Evolutionary conservation across 2,888 invertebrate genomes (phyloP), one percentile per base, ranked within the genome.

Genomic region (Theretra japonica): DNA sequence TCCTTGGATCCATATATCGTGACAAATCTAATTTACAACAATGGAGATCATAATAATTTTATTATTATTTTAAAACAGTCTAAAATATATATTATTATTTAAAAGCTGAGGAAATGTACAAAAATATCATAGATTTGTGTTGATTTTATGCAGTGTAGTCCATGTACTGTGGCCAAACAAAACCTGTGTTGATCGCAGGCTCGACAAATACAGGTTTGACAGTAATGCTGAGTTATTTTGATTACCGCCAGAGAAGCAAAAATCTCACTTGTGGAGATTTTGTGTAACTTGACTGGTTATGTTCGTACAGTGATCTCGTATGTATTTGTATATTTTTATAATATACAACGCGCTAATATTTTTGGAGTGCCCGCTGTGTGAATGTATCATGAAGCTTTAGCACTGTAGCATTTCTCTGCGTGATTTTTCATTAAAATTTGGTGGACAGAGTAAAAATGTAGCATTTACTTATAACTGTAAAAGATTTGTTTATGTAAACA

Each of bases 401-500:
- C 50, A 48, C 25, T 28, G 8, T 11, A 23, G 48, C 53, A 11
- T 30, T 19, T 56, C 11, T 60, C 5, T 33, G 53, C 23, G 30
- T 30, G 21, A 28, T 65, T 68, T 68, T 25, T 11, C 17, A 48
- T 21, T 28, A 25, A 33, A 68, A 62, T 70, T 50, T 69, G 25
- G 75, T 79, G 83, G 86, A 88, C 85, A 89, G 90, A 92, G 90
- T 91, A 89, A 90, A 90, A 89, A 86, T 86, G 74, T 88, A 83
- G 88, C 76, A 75, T 77, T 57, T 62, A 62, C 53, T 72, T 79
- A 76, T 88, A 89, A 91, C 88, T 92, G 89, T 92, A 89, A 91
- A 90, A 85, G 83, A 89, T 90, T 91, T 92, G 90, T 92, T 91
- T 90, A 87, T 89, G 84, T 86, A 88, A 89, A 90, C 86, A 88